A percentile compares a stretch with the other conserved stretches of the same genome.
Evolutionary conservation across 2,888 invertebrate species (phyloP).

Genomic region (Microctonus hyperodae): DNA sequence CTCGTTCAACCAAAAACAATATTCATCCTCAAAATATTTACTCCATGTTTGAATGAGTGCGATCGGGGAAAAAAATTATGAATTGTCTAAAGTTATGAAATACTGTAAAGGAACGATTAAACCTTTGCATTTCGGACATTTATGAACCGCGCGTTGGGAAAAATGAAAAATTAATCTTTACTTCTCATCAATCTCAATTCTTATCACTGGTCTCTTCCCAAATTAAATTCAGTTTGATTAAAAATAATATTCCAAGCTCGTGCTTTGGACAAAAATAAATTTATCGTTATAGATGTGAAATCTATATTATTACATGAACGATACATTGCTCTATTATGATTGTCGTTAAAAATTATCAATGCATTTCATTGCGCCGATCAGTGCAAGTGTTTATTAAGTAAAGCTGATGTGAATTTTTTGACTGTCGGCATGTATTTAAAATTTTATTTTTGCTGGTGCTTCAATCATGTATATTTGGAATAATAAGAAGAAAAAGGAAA

Average conservation of each 20-base stretch:
- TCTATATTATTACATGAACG: constrained; percentile 61
- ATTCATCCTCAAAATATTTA: constrained; percentile 36
- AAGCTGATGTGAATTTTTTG: constrained; percentile 39
- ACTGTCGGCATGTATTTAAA: constrained; percentile 37
- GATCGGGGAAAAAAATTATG: constrained; percentile 18
- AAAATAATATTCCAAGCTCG: constrained; percentile 36
- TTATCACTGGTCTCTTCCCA: constrained; percentile 29
- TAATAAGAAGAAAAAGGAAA: background rate
- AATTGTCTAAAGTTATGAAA: background rate
- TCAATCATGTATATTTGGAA: background rate
- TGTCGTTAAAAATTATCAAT: constrained; percentile 59
- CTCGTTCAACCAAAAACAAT: constrained; percentile 17
- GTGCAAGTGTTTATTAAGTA: constrained; percentile 39
- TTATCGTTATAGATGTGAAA: constrained; percentile 63
- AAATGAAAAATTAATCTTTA: constrained; percentile 39
- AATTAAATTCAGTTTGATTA: constrained; percentile 24
- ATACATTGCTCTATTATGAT: constrained; percentile 58
- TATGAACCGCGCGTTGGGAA: background rate
- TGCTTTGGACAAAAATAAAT: constrained; percentile 45
- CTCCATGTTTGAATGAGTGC: constrained; percentile 31
- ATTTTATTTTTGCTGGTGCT: constrained; percentile 27
- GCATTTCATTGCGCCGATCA: constrained; percentile 54
- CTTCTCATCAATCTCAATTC: constrained; percentile 40
- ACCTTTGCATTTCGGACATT: constrained; percentile 6
- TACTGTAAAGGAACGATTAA: background rate